Percentiles rank a stretch among this genome's conserved stretches.
Evolutionary conservation across 2,888 invertebrate species (phyloP).

Genomic region (Furcula furcula): DNA sequence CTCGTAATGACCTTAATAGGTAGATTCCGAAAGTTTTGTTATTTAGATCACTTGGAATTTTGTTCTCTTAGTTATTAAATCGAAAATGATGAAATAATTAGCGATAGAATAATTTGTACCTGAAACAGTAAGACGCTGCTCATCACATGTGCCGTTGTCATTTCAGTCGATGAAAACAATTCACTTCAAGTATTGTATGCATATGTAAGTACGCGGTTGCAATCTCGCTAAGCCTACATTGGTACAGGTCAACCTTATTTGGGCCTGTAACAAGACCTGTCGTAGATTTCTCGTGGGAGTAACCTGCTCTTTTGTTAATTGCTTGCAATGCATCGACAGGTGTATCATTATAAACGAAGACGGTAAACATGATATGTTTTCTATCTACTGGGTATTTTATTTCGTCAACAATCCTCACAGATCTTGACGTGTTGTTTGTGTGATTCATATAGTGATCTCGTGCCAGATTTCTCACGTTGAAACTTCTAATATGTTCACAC

Average conservation of each 20-base stretch:
- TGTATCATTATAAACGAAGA: conserved; percentile 29
- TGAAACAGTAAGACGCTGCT: conserved; percentile 62
- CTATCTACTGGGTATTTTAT: conserved; percentile 9
- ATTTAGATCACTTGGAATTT: no score
- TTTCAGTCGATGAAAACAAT: conserved; percentile 75
- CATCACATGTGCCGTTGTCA: conserved; percentile 58
- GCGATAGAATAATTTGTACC: no score
- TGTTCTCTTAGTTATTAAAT: no score
- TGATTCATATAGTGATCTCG: conserved; percentile 50
- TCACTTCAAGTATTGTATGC: conserved; percentile 33
- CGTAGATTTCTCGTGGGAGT: conserved; percentile 55
- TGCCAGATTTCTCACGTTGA: conserved; percentile 54
- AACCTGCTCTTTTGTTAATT: conserved; percentile 40
- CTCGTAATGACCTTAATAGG: conserved; percentile 50
- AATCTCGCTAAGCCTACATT: conserved; percentile 41
- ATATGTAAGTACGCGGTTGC: conserved; percentile 40
- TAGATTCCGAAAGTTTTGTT: conserved; percentile 30
- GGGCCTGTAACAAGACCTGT: conserved; percentile 42
- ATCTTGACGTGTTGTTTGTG: conserved; percentile 31
- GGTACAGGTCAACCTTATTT: conserved; percentile 54
- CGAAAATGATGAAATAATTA: background rate
- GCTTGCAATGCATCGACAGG: conserved; percentile 29
- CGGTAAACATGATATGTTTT: conserved; percentile 15
- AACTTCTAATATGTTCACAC: conserved; percentile 39
- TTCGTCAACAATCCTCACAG: conserved; percentile 22